phyloP scores from a whole-genome alignment of 2,113 vertebrate species.

The Platanista minor region DNA sequence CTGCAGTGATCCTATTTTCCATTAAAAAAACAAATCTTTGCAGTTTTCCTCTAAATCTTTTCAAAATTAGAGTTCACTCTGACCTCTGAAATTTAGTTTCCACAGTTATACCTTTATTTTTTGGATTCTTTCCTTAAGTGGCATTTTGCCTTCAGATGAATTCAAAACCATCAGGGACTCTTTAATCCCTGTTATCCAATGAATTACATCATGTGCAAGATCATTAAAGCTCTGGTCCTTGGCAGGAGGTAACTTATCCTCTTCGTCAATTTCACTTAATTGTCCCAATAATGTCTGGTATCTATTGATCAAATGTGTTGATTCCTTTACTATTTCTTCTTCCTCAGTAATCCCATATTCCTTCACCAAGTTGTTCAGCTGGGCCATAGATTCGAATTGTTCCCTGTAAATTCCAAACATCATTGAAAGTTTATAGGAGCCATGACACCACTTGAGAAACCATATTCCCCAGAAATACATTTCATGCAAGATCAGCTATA shows the following conservation, averaged over 20 bases:
- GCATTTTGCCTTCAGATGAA: slow-evolving; percentile 72
- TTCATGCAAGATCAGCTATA: slow-evolving; percentile 40
- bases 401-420: slow-evolving; percentile 74
- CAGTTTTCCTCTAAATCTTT: slow-evolving; percentile 36
- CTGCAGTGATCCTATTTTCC: background rate
- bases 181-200: slow-evolving; percentile 78
- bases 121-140: slow-evolving; percentile 71
- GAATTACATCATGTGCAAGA: slow-evolving; percentile 73
- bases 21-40: slow-evolving; percentile 38
- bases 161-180: slow-evolving; percentile 75
- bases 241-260: slow-evolving; percentile 26
- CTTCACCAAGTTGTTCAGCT: slow-evolving; percentile 74
- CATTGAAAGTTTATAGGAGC: slow-evolving; percentile 16
- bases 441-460: background rate
- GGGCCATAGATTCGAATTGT: slow-evolving; percentile 75
- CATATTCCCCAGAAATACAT: background rate
- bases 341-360: slow-evolving; percentile 70
- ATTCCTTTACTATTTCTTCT: slow-evolving; percentile 69
- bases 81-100: slow-evolving; percentile 45
- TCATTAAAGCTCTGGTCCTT: slow-evolving; percentile 73
- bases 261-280: slow-evolving; percentile 65
- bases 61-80: slow-evolving; percentile 51
- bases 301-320: slow-evolving; percentile 61
- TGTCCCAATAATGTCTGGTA: slow-evolving; percentile 71
- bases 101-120: slow-evolving; percentile 79